A percentile compares a stretch with the other conserved stretches of the same genome.
Evolutionary conservation across 2,888 invertebrate species (phyloP).

Genomic region (Zaprionus lineosus): DNA sequence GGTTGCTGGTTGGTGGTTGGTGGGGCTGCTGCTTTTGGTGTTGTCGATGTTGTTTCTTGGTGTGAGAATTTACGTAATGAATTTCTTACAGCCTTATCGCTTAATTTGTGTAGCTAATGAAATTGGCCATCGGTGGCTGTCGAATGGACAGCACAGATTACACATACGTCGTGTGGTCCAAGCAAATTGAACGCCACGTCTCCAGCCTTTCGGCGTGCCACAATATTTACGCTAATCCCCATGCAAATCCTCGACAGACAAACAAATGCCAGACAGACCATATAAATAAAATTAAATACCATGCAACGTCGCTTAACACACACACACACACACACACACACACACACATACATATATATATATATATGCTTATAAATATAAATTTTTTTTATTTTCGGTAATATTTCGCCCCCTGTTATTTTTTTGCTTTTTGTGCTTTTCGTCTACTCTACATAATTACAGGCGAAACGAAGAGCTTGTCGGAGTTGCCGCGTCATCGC

Average conservation of each 20-base stretch:
- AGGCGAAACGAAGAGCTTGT: conserved; percentile 31
- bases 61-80: conserved; percentile 70
- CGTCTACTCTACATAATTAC: conserved; percentile 67
- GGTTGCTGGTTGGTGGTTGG: not conserved
- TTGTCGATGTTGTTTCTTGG: conserved; percentile 27
- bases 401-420: too few species aligned
- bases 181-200: conserved; percentile 43
- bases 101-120: conserved; percentile 75
- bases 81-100: conserved; percentile 70
- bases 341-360: too few species aligned
- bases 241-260: conserved; percentile 40
- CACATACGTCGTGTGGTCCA: conserved; percentile 61
- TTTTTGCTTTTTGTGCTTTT: conserved; percentile 13
- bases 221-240: conserved; percentile 55
- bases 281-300: conserved; percentile 53
- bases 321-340: too few species aligned
- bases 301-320: conserved; percentile 55
- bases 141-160: conserved; percentile 50
- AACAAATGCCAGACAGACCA: conserved; percentile 54
- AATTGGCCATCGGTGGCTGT: conserved; percentile 64
- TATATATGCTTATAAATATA: too few species aligned
- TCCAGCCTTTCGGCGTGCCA: conserved; percentile 35
- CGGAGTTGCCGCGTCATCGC: conserved; percentile 65
- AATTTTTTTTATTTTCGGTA: too few species aligned
- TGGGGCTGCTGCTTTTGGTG: not conserved